Evolutionary conservation across 2,888 invertebrate species (phyloP), one percentile per base, ranked within the genome.

Genomic region (Helleia helle): DNA sequence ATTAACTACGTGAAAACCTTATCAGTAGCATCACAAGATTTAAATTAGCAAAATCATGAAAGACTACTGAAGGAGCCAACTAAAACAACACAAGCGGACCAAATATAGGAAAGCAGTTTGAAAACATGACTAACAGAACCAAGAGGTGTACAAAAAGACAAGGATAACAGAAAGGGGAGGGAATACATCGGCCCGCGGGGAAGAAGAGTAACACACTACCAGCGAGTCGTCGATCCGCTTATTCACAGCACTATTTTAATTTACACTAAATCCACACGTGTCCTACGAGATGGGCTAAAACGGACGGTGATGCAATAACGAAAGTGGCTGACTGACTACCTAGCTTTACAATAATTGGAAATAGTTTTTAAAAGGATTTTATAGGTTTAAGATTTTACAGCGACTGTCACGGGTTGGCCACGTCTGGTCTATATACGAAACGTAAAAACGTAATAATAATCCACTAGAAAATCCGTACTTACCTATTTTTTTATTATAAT

Each of bases 201-300:
- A 46, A 36, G 51, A 57, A 43, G 46, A 53, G 56, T 36, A 36
- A 31, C 18, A 38, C 48, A 11, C n/a, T n/a, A n/a, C n/a, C n/a
- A n/a, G 25, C 41, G 45, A 52, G 51, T 51, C 50, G 49, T 49
- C 51, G 51, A 50, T 62, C 57, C 56, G 70, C 66, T 72, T 73
- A 74, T 69, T 74, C 74, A 73, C 68, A 55, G 59, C 54, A 71
- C 74, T 74, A 74, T 74, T 74, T 73, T 71, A 65, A 74, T 67
- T 66, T 70, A 63, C 55, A 63, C 63, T 64, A 66, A 62, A 66
- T 65, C 61, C 68, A 67, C 68, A 66, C 72, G 58, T 61, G 65
- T 59, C 65, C 56, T 58, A 51, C 47, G 50, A 50, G 53, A 50
- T 54, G 52, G 49, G 52, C 52, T 51, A 47, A 56, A 56, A 52